phyloP scores from a whole-genome alignment of 2,797 vertebrate genomes.

The Crypturellus tataupa region DNA sequence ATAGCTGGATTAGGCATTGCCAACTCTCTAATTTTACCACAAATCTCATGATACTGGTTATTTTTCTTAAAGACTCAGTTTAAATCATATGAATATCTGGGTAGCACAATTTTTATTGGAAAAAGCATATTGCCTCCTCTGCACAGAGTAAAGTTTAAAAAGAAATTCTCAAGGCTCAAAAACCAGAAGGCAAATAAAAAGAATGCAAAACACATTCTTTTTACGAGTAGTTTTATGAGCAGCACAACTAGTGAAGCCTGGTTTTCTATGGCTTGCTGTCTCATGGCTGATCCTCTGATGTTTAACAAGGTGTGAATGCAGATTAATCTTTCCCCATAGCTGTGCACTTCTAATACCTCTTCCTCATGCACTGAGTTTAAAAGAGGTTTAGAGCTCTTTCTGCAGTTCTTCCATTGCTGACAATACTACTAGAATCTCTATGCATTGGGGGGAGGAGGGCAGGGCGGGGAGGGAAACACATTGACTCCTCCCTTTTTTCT shows the following conservation, averaged over 20 bases:
- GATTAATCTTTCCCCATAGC: background rate
- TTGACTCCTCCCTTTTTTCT: too few species aligned
- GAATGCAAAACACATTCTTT: background rate
- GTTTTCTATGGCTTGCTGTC: background rate
- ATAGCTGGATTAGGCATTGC: background rate
- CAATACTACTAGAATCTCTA: background rate
- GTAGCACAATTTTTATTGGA: background rate
- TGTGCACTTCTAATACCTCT: background rate
- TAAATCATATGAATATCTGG: background rate
- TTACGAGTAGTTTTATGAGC: constrained; percentile 40
- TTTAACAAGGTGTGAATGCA: constrained; percentile 40
- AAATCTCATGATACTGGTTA: background rate
- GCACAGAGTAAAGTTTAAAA: background rate
- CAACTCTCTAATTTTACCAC: background rate
- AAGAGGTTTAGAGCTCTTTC: background rate
- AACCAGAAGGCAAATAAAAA: constrained; percentile 17
- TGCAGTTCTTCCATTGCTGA: background rate
- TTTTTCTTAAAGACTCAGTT: background rate
- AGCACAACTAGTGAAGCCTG: background rate
- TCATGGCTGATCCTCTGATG: background rate
- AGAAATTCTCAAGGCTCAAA: background rate
- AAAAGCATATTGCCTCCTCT: background rate
- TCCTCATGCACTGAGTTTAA: background rate
- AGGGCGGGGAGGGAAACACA: background rate
- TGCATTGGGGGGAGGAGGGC: too few species aligned